Base-by-base conservation (phyloP, 2,888 invertebrate species). In the Stenoptilia bipunctidactyla region DNA sequence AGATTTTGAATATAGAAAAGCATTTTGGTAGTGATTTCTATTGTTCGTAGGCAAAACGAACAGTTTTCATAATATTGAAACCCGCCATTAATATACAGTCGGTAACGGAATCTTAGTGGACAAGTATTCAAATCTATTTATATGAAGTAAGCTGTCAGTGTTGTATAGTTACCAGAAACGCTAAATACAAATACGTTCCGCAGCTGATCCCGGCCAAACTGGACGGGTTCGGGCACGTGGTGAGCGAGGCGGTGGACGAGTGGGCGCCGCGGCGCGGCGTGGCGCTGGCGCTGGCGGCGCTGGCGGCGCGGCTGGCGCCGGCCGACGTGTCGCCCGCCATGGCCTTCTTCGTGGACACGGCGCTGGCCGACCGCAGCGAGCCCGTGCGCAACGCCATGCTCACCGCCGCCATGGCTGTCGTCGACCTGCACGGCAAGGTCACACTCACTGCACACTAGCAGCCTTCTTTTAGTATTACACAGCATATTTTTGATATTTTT, bases 191-290 rank as follows among this genome's bases (percentile, higher is more conserved):
- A n/a, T n/a, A n/a, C n/a, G n/a, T n/a, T 15, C n/a, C 1, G 4
- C 64, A 89, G 86, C 86, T 93, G 86, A 92, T 94, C 56, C 94
- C 95, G 10, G 92, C 95, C 0, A 89, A 89, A 63, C 76, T 94
- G 50, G 98, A 99, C 76, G 91, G 93, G 64, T 96, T 98, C 77
- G 97, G 97, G 10, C 89, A 98, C 48, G 90, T 93, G 63, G 85
- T 95, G 30, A 91, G 91, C 56, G 90, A 90, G 51, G 90, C 94
- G 1, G 86, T 93, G 40, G 98, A 99, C 76, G 90, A 91, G 55
- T 98, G 96, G 96, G 91, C 90, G 47, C 92, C 93, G 5, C 86
- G 99, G 43, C 88, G 93, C 52, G 98, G 98, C 38, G 91, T 93
- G 15, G 98, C 94, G 6, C 85, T 94, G 46, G 92, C 93, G 6